Evolutionary conservation across 2,113 vertebrate species (phyloP).

Genomic region (Lucifuga dentata): DNA sequence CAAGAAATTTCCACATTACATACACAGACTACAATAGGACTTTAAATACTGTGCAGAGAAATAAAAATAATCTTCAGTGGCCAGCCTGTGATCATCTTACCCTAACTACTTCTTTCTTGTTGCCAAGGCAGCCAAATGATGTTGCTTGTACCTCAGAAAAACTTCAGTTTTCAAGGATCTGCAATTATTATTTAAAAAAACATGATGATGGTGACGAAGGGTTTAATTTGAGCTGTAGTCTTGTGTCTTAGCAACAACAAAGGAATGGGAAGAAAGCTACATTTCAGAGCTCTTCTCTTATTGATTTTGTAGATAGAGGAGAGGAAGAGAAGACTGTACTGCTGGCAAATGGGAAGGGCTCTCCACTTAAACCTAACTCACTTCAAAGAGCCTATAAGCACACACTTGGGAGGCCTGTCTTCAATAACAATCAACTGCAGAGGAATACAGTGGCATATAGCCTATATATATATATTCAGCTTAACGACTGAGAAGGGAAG

Average conservation of each 20-base stretch:
- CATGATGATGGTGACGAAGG: slow-evolving; percentile 22
- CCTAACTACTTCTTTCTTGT: slow-evolving; percentile 37
- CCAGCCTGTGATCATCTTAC: slow-evolving; percentile 18
- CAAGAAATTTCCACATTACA: too few species aligned
- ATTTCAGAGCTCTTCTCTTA: slow-evolving; percentile 46
- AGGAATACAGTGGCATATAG: slow-evolving; percentile 13
- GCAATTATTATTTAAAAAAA: slow-evolving; percentile 29
- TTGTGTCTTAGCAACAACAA: slow-evolving; percentile 74
- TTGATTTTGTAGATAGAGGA: slow-evolving; percentile 53
- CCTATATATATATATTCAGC: slow-evolving; percentile 8
- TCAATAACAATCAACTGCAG: slow-evolving; percentile 60
- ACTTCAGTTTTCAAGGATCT: slow-evolving; percentile 8
- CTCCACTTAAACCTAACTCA: slow-evolving; percentile 53
- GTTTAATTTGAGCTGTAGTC: slow-evolving; percentile 44
- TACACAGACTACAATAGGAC: too few species aligned
- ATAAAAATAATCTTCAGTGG: slow-evolving; percentile 21
- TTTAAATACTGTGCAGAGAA: slow-evolving; percentile 3
- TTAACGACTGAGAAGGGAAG: slow-evolving; percentile 4
- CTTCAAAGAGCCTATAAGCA: slow-evolving; percentile 46
- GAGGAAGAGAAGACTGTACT: slow-evolving; percentile 32
- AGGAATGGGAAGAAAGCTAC: slow-evolving; percentile 27
- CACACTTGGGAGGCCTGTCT: slow-evolving; percentile 38
- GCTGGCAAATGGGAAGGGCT: slow-evolving; percentile 51
- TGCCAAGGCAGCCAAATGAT: slow-evolving; percentile 51
- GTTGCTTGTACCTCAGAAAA: slow-evolving; percentile 19